Evolutionary conservation across 2,113 vertebrate genomes (phyloP).

Genomic region (Sebastes fasciatus): DNA sequence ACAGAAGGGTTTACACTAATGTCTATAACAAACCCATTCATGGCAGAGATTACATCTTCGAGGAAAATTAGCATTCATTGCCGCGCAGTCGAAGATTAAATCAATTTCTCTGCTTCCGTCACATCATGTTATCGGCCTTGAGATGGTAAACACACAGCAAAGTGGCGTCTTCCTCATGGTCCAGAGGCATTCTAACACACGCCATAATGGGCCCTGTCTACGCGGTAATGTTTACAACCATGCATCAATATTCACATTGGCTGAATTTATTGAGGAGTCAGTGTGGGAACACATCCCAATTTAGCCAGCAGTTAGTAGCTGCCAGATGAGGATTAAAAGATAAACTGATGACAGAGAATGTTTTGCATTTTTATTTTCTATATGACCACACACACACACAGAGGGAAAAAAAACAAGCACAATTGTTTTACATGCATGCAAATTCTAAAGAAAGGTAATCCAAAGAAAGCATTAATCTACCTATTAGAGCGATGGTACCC

Average conservation of each 20-base stretch:
- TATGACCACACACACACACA: not conserved
- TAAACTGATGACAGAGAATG: conserved; percentile 38
- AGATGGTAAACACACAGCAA: conserved; percentile 75
- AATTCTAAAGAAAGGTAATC: not conserved
- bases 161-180: conserved; percentile 71
- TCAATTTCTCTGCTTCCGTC: conserved; percentile 80
- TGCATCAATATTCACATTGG: conserved; percentile 60
- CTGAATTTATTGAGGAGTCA: conserved; percentile 49
- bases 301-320: conserved; percentile 38
- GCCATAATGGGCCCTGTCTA: conserved; percentile 57
- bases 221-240: conserved; percentile 63
- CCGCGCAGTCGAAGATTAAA: conserved; percentile 74
- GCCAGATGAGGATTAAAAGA: conserved; percentile 44
- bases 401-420: not conserved
- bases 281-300: conserved; percentile 37
- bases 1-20: conserved; percentile 70
- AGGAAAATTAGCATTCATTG: conserved; percentile 81
- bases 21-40: conserved; percentile 69
- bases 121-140: conserved; percentile 76
- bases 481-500: not conserved
- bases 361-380: conserved; percentile 37
- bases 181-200: conserved; percentile 65
- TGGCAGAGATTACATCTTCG: conserved; percentile 77
- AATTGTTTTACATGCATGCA: not conserved
- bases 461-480: not conserved